phyloP scores from a whole-genome alignment of 2,797 vertebrate species.

The Kryptopterus vitreolus region DNA sequence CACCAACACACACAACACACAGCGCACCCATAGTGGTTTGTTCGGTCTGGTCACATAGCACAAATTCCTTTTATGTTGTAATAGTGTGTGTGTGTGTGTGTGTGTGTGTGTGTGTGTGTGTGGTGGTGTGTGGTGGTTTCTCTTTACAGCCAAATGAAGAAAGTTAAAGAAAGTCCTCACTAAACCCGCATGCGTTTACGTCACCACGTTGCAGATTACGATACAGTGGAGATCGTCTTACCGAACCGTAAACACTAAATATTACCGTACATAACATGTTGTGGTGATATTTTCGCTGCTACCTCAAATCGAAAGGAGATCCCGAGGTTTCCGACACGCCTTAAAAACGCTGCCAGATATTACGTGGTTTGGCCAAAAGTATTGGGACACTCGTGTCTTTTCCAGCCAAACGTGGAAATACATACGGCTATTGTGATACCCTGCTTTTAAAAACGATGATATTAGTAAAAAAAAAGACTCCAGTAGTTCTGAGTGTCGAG shows the following conservation, averaged over 20 bases:
- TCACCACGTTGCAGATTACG: neutral
- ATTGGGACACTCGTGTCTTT: too few species aligned
- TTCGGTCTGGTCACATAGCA: constrained; percentile 20
- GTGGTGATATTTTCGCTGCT: too few species aligned
- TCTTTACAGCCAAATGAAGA: neutral
- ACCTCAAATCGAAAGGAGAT: too few species aligned
- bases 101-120: constrained; percentile 22
- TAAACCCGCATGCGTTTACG: neutral
- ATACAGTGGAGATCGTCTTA: neutral
- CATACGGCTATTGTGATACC: too few species aligned
- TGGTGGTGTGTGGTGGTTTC: neutral
- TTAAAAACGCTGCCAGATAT: too few species aligned
- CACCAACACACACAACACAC: neutral
- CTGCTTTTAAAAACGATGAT: too few species aligned
- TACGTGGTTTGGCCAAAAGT: too few species aligned
- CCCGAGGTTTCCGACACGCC: too few species aligned
- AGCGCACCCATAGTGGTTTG: neutral
- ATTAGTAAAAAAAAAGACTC: too few species aligned
- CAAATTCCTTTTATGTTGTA: constrained; percentile 26
- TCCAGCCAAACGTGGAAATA: too few species aligned
- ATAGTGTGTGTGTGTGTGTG: constrained; percentile 10
- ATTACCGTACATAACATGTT: too few species aligned
- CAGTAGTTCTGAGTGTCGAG: too few species aligned
- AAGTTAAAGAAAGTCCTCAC: neutral
- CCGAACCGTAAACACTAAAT: neutral